Evolutionary conservation across 2,888 invertebrate genomes (phyloP), one percentile per base, ranked within the genome.

Genomic region (Drosophila rellima): DNA sequence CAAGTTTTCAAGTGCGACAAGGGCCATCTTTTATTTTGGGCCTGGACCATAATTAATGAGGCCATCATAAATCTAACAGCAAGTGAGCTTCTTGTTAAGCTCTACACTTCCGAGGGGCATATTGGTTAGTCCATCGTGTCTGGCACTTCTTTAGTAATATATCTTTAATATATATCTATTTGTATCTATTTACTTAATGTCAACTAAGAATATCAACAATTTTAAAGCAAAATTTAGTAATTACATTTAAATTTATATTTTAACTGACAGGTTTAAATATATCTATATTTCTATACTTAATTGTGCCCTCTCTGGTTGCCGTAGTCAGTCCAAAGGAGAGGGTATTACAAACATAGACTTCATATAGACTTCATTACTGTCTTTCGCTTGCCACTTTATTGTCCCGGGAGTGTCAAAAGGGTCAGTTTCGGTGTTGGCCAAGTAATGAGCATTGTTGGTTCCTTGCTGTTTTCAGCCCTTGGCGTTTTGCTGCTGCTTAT

Each of bases 41-140:
- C 69, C 72, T 57, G 67, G 72, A 68, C 62, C 82, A 83, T 85
- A 83, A 85, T 85, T 85, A 85, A 85, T 85, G 85, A 83, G 74
- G 45, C 73, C 84, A 77, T 88, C 85, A 85, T 86, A 85, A 83
- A 86, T 88, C 87, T 78, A 77, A 69, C 55, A 56, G 55, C 55
- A 51, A 50, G 64, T 70, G 52, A 57, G 31, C 35, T 45, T 23
- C 35, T 44, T 33, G 33, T 45, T 45, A 45, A 44, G 42, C 55
- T 48, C 48, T 33, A 48, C 48, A 20, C 31, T 45, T 44, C 4
- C 26, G 2, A n/a, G 17, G 52, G 59, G 76, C 56, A 60, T 75
- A 70, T 70, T 47, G 35, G 51, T 29, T 51, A 29, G n/a, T 0
- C 23, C n/a, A 37, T 13, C 1, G 7, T 20, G 20, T 18, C 13